These are phyloP conservation scores for Aphidius ervi DNA, from an alignment of 1,140 invertebrate species.

Conservation along the genomic window DNA sequence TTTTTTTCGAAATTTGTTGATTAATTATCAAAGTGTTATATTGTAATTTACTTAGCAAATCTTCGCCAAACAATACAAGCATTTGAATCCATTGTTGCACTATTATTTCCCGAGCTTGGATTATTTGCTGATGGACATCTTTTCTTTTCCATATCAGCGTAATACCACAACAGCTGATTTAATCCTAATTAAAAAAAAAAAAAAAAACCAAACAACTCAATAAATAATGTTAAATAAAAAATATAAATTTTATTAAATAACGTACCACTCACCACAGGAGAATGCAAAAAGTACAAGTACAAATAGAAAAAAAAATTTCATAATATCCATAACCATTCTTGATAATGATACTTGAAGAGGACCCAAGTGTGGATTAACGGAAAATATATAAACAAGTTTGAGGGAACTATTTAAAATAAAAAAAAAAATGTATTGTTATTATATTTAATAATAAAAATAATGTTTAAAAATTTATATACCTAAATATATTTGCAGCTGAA, in stretches of 20 bases:
- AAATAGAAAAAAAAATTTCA: conserved; percentile 96
- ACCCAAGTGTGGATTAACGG: conserved; percentile 95
- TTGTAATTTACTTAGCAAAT: conserved; percentile 85
- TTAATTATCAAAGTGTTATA: too few species aligned
- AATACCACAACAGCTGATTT: conserved; percentile 91
- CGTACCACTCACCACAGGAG: conserved; percentile 77
- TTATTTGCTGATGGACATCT: conserved; percentile 60
- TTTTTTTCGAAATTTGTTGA: conserved; percentile 16
- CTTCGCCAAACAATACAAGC: conserved; percentile 85
- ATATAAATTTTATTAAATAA: conserved; percentile 17
- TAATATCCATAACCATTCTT: conserved; percentile 96
- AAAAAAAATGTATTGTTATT: not conserved
- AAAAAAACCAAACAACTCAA: too few species aligned
- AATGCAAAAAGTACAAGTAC: conserved; percentile 96
- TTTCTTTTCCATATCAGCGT: conserved; percentile 89
- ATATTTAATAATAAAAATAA: not conserved
- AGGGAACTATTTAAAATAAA: conserved; percentile 70
- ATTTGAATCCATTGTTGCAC: conserved; percentile 66
- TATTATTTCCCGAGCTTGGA: conserved; percentile 46
- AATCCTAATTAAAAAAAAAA: conserved; percentile 45
- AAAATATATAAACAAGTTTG: conserved; percentile 98
- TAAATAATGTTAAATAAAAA: not conserved
- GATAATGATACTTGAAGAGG: conserved; percentile 96
- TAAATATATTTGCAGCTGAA: conserved; percentile 95
- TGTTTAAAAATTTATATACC: conserved; percentile 42